Conservation (phyloP, 2,113 vertebrate species). For the Chrysochloris asiatica region DNA sequence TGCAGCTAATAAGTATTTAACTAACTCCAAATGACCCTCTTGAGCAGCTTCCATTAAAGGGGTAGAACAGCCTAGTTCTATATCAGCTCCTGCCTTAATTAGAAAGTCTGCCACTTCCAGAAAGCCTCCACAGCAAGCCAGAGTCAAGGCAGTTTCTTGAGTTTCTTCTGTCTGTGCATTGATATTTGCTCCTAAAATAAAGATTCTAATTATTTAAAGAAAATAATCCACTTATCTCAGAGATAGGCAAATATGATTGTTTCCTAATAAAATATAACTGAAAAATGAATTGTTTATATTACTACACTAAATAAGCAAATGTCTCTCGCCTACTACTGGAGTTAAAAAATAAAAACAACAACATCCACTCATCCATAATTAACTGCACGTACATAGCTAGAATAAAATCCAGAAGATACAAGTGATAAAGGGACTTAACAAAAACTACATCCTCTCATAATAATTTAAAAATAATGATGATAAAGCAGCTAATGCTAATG, state of each 20-base stretch:
- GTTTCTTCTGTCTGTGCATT: constrained; percentile 99
- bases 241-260: constrained; percentile 42
- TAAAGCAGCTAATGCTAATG: background rate
- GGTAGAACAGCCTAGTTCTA: constrained; percentile 97
- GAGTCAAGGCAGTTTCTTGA: constrained; percentile 96
- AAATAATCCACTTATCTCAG: constrained; percentile 46
- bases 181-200: constrained; percentile 95
- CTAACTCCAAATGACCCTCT: constrained; percentile 97
- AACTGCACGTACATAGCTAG: background rate
- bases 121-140: constrained; percentile 98
- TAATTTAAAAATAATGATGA: constrained; percentile 4
- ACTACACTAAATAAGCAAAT: constrained; percentile 8
- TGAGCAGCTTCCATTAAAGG: constrained; percentile 99
- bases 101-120: constrained; percentile 98
- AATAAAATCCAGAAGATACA: background rate
- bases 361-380: too few species aligned
- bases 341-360: background rate
- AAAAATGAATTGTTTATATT: constrained; percentile 6
- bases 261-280: background rate
- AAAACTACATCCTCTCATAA: background rate
- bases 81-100: constrained; percentile 98
- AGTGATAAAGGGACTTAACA: background rate
- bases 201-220: constrained; percentile 59
- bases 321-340: background rate
- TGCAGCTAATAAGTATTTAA: constrained; percentile 97